Evolutionary conservation across 1,140 invertebrate genomes (phyloP).

Genomic region (Manduca sexta): DNA sequence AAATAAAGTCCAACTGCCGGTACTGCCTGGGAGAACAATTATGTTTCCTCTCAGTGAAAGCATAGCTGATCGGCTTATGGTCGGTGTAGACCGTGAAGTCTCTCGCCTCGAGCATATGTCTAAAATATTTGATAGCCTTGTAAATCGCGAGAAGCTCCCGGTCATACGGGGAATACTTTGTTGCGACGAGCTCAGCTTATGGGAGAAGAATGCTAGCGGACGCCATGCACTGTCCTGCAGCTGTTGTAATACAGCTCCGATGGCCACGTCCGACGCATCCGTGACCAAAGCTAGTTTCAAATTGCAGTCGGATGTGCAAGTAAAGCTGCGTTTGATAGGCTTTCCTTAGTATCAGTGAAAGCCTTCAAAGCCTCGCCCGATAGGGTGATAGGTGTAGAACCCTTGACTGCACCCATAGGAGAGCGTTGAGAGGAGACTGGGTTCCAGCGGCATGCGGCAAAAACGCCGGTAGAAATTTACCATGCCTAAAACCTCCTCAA

Average conservation of each 20-base stretch:
- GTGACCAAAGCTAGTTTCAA: no score
- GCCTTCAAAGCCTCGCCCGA: no score
- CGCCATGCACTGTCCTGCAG: neutral
- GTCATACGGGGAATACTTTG: neutral
- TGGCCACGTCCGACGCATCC: neutral
- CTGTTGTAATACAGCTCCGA: neutral
- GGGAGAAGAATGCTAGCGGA: neutral
- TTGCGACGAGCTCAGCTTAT: neutral
- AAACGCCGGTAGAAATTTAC: conserved; percentile 14
- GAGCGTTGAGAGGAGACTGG: conserved; percentile 5
- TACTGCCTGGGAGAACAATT: neutral
- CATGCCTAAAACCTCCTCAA: conserved; percentile 13
- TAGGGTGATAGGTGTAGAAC: no score
- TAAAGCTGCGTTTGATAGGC: no score
- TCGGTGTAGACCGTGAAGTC: neutral
- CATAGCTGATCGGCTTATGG: neutral
- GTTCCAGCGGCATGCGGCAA: conserved; percentile 2
- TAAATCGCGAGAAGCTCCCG: neutral
- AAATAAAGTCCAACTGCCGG: neutral
- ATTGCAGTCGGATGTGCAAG: no score
- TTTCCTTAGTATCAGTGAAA: no score
- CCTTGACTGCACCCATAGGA: no score
- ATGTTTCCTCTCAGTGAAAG: neutral
- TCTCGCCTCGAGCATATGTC: neutral
- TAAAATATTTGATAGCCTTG: neutral